Conservation (phyloP, 2,797 vertebrate genomes). For the Forpus xanthops region DNA sequence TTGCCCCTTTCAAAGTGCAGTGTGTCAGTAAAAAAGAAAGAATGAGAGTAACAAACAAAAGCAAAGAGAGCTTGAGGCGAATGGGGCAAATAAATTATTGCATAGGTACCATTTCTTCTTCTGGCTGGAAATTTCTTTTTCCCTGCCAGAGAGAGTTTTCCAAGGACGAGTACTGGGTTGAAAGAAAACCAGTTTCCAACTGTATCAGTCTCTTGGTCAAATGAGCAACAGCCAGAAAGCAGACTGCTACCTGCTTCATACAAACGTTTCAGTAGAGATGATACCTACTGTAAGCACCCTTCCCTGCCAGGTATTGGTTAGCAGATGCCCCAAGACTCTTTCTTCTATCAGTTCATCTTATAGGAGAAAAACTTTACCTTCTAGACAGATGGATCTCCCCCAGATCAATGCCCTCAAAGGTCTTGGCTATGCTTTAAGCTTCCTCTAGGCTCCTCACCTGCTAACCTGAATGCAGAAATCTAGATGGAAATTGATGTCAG, state of each 20-base stretch:
- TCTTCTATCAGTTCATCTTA: neutral
- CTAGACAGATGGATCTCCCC: neutral
- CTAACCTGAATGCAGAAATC: neutral
- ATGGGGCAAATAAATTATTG: neutral
- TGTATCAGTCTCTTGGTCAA: neutral
- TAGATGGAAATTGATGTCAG: neutral
- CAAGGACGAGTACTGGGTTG: neutral
- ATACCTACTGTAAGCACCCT: neutral
- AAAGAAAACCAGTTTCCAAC: neutral
- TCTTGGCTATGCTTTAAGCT: neutral
- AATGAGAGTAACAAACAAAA: neutral
- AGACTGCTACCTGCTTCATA: neutral
- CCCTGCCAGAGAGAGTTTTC: neutral
- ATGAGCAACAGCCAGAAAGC: neutral
- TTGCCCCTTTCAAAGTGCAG: neutral
- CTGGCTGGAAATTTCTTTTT: neutral
- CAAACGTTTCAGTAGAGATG: neutral
- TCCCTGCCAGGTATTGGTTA: neutral
- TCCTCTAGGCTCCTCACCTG: neutral
- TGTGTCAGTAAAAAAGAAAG: neutral
- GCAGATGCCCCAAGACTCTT: neutral
- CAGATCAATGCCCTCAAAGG: neutral
- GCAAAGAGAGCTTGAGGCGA: neutral
- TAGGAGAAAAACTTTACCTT: neutral
- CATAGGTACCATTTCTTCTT: neutral